phyloP scores from a whole-genome alignment of 1,140 invertebrate species.

The Conus ventricosus region DNA sequence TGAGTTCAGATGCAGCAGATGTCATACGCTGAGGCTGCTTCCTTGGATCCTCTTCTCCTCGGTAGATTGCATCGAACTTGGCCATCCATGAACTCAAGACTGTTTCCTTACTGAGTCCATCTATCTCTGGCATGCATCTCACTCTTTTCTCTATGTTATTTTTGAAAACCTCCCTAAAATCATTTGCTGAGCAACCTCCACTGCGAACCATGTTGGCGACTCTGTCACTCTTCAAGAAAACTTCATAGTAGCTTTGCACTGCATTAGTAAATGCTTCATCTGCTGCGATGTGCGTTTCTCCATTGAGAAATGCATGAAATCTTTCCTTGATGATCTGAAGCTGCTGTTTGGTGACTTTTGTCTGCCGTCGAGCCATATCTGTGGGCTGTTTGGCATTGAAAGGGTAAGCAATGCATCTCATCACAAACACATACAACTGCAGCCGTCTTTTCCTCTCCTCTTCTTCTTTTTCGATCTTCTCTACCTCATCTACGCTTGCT shows the following conservation, averaged over 20 bases:
- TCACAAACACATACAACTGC: slow-evolving; percentile 98
- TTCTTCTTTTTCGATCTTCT: slow-evolving; percentile 72
- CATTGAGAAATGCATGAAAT: slow-evolving; percentile 87
- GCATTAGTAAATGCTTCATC: slow-evolving; percentile 99
- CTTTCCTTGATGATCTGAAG: slow-evolving; percentile 95
- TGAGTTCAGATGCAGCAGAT: slow-evolving; percentile 74
- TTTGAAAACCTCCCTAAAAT: slow-evolving; percentile 98
- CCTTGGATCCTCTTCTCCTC: slow-evolving; percentile 81
- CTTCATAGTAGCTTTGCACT: slow-evolving; percentile 97
- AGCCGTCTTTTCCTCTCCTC: slow-evolving; percentile 78
- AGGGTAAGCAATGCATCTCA: slow-evolving; percentile 97
- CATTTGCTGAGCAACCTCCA: slow-evolving; percentile 97
- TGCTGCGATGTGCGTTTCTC: slow-evolving; percentile 95
- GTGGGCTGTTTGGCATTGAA: slow-evolving; percentile 99
- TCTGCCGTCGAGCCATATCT: slow-evolving; percentile 86
- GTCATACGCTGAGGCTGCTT: slow-evolving; percentile 73
- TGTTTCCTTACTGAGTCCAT: slow-evolving; percentile 99
- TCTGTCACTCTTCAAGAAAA: slow-evolving; percentile 97
- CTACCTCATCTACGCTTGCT: slow-evolving; percentile 61
- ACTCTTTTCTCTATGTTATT: slow-evolving; percentile 98
- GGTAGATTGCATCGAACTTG: slow-evolving; percentile 99
- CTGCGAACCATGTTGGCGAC: slow-evolving; percentile 96
- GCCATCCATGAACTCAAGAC: slow-evolving; percentile 99
- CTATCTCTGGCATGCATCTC: slow-evolving; percentile 97
- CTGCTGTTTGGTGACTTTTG: slow-evolving; percentile 96